Conservation (phyloP, 2,797 vertebrate species). For the Leuciscus waleckii region DNA sequence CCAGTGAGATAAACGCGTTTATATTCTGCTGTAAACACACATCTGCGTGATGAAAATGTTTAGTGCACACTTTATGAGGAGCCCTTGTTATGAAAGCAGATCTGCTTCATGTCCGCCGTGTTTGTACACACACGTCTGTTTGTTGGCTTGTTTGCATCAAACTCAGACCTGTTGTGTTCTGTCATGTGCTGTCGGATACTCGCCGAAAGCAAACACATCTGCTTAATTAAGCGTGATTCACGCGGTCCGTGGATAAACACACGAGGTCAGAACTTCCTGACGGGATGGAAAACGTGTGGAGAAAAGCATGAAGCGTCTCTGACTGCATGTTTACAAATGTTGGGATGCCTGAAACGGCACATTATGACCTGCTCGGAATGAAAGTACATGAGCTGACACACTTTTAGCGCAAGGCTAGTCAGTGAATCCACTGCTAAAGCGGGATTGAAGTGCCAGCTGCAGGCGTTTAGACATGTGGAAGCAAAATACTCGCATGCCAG, state of each 20-base stretch:
- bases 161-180: neutral
- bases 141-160: conserved; percentile 13
- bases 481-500: neutral
- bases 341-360: conserved; percentile 19
- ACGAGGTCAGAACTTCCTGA: neutral
- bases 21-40: conserved; percentile 22
- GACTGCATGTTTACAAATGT: neutral
- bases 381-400: conserved; percentile 71
- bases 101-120: neutral
- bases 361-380: conserved; percentile 68
- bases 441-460: conserved; percentile 8
- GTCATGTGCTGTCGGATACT: neutral
- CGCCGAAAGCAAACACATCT: conserved; percentile 1
- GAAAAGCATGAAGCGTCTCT: neutral
- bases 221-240: neutral
- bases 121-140: conserved; percentile 7
- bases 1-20: neutral
- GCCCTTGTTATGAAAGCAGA: conserved; percentile 8
- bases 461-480: conserved; percentile 29
- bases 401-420: conserved; percentile 74
- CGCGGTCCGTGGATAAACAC: neutral
- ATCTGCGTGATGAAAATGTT: conserved; percentile 11
- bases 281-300: neutral
- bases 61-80: neutral
- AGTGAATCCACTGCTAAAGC: neutral